Evolutionary conservation across 2,113 vertebrate species (phyloP), one percentile per base, ranked within the genome.

Genomic region (Arenaria interpres): DNA sequence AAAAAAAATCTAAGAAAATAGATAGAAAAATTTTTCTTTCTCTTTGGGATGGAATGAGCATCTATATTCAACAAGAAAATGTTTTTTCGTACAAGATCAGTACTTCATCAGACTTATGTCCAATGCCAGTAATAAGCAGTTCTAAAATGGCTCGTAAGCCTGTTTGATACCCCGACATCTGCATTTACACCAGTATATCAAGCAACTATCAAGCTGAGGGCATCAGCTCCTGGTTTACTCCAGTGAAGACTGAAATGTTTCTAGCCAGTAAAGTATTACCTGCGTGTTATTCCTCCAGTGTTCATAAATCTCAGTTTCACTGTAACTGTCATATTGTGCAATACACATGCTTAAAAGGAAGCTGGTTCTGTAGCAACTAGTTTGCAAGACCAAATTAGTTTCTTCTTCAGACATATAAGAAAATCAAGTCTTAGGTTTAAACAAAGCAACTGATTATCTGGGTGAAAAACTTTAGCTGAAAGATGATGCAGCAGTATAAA

Each of bases 341-440:
- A 84, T 39, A 53, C 54, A 30, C 75, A 91, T 54, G 74, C 93
- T 85, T 59, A 41, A 72, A 54, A 95, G 64, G 69, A 66, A 94
- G 59, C 66, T 62, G 68, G 68, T 32, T 78, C 72, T 56, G 23
- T 46, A 84, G 63, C 72, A 93, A 33, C 57, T n/a, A 53, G 46
- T 77, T 92, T 78, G 75, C 85, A 86, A 89, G 71, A 89, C 60
- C 80, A 91, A 66, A 77, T 37, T 68, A 68, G 78, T 84, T 96
- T 94, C 80, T 96, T 87, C 88, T 96, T 89, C 41, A 69, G n/a
- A 82, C 20, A 90, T 51, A 53, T 4, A 1, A 93, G 54, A 74
- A 80, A 72, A 83, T 64, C 39, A 85, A 82, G 85, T 30, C 41
- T 73, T 62, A 21, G 6, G 8, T 62, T 92, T 88, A 75, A 89